These are phyloP conservation scores for Tadarida brasiliensis DNA, from an alignment of 2,797 vertebrate species.

Conservation along the genomic window DNA sequence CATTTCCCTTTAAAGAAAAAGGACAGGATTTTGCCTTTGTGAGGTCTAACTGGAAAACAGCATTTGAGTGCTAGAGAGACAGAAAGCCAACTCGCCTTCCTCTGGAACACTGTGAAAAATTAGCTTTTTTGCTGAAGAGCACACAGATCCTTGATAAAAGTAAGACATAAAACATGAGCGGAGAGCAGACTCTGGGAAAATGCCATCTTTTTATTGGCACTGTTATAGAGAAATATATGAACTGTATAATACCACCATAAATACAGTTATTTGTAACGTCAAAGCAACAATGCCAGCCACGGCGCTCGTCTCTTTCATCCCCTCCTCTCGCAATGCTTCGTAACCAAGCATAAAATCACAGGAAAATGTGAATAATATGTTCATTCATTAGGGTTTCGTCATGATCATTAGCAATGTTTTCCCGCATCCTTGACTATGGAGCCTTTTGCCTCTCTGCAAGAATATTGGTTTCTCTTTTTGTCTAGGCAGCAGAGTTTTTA, in stretches of 20 bases:
- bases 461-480: conserved; percentile 25
- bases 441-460: neutral
- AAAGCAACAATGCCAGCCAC: conserved; percentile 49
- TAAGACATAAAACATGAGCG: conserved; percentile 62
- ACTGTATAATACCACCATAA: conserved; percentile 73
- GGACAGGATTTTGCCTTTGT: neutral
- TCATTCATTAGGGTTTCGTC: conserved; percentile 56
- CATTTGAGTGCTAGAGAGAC: neutral
- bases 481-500: neutral
- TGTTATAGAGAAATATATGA: conserved; percentile 52
- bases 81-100: neutral
- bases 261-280: conserved; percentile 73
- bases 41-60: conserved; percentile 44
- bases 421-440: neutral
- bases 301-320: neutral
- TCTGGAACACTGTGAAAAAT: conserved; percentile 66
- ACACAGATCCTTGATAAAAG: conserved; percentile 69
- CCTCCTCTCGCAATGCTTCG: conserved; percentile 27
- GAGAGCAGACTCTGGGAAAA: conserved; percentile 72
- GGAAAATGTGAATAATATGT: conserved; percentile 68
- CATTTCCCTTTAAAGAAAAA: neutral
- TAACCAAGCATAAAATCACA: conserved; percentile 62
- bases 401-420: neutral
- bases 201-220: conserved; percentile 76
- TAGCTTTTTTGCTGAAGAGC: conserved; percentile 65